phyloP scores from a whole-genome alignment of 2,888 invertebrate species.

The Gymnoscelis rufifasciata region DNA sequence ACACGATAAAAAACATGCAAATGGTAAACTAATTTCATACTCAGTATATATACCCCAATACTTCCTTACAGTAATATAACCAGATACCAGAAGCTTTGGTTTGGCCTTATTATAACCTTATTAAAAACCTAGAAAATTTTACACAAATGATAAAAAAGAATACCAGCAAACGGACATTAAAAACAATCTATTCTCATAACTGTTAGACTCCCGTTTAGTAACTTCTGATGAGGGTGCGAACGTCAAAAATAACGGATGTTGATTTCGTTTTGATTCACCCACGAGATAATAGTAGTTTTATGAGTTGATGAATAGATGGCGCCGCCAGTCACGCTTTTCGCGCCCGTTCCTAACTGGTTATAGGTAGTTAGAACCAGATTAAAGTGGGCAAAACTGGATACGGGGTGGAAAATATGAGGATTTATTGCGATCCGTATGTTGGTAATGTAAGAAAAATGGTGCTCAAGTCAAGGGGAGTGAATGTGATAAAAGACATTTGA shows the following conservation, averaged over 20 bases:
- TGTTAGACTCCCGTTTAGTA: conserved; percentile 47
- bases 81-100: too few relatives aligned
- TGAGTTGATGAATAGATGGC: conserved; percentile 55
- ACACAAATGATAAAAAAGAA: too few relatives aligned
- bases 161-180: too few relatives aligned
- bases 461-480: conserved; percentile 38
- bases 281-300: conserved; percentile 68
- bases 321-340: conserved; percentile 29
- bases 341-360: conserved; percentile 26
- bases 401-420: conserved; percentile 45
- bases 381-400: conserved; percentile 33
- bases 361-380: conserved; percentile 30
- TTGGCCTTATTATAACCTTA: too few relatives aligned
- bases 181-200: not conserved
- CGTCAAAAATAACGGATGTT: conserved; percentile 70
- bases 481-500: conserved; percentile 26
- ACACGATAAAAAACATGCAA: too few relatives aligned
- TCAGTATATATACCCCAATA: too few relatives aligned
- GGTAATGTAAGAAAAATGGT: conserved; percentile 50
- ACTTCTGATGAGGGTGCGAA: conserved; percentile 66
- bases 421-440: conserved; percentile 44
- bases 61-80: too few relatives aligned
- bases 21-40: too few relatives aligned
- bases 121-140: too few relatives aligned
- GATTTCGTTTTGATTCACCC: conserved; percentile 74